Base-by-base conservation (phyloP, 1,140 invertebrate genomes). In the Periplaneta americana region DNA sequence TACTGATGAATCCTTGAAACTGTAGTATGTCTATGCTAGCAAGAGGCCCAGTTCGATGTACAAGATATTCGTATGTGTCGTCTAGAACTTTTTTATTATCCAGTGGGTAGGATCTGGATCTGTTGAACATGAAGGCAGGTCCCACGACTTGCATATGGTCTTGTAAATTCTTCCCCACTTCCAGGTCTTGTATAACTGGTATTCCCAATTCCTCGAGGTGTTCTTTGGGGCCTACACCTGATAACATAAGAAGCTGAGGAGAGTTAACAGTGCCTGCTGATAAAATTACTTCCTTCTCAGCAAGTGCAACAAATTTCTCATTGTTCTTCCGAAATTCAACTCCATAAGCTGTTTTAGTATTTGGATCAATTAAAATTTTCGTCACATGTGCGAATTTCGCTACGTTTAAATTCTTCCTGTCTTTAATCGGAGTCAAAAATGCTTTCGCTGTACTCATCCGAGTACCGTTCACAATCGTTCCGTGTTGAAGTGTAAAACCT, bases 221-320 rank as follows among this genome's bases (percentile, higher is more conserved):
- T 75, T 94, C 92, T 48, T 91, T 90, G 0, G 97, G 96, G 0
- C 97, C 97, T 2, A 98, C 91, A 0, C 98, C 98, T 3, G 96
- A 98, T 0, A 98, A 87, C 96, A 98, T 97, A 8, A 99, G 87
- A 0, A 99, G 84, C 84, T 99, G 97, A 0, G 98, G 95, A 0
- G 96, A 96, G 86, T 98, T 97, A 0, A 99, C 91, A 0, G 96
- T 91, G 2, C 98, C 98, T 1, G 93, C 96, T 11, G 95, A 96
- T 8, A 98, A 83, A 75, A 98, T 95, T 1, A 94, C 89, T 88
- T 99, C 98, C 85, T 85, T 86, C 18, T 39, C 74, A 11, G 83
- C 85, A 32, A 85, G 84, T 0, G 88, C 88, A 18, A 84, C 85
- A 74, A 85, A 83, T 8, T 83, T 87, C 82, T 83, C 83, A 5